Conservation (phyloP, 1,140 invertebrate genomes). For the Drosophila micromelanica region DNA sequence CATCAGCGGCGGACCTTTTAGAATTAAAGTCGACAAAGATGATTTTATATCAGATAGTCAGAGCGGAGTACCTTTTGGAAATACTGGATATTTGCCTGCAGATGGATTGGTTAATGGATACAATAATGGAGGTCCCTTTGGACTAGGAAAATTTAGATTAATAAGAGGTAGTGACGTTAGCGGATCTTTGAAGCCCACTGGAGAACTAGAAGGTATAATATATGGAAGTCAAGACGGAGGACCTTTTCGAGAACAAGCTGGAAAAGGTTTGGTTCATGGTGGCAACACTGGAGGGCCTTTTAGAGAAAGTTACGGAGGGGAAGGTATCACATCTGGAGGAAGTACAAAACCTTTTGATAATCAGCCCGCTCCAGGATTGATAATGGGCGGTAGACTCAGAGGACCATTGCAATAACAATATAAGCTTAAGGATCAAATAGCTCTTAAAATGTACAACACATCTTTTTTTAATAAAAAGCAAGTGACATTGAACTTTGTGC, state of each 20-base stretch:
- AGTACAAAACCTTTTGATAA: too few relatives aligned
- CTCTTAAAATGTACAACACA: background rate
- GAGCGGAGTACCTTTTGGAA: constrained; percentile 13
- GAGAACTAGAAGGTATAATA: background rate
- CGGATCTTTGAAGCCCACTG: constrained; percentile 1
- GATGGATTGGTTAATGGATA: background rate
- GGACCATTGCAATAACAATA: too few relatives aligned
- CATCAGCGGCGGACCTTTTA: background rate
- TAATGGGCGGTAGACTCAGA: too few relatives aligned
- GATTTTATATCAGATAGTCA: background rate
- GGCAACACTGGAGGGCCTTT: background rate
- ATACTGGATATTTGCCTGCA: background rate
- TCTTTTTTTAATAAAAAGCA: background rate
- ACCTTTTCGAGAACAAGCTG: background rate
- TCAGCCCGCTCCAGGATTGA: too few relatives aligned
- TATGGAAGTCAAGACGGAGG: background rate
- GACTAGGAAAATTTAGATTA: background rate
- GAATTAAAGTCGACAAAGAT: background rate
- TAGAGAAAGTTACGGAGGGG: background rate
- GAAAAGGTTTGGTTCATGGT: background rate
- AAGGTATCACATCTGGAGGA: background rate
- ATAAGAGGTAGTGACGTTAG: background rate
- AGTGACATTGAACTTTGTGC: background rate
- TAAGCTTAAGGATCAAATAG: background rate
- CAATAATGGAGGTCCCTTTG: background rate